A percentile compares a stretch with the other conserved stretches of the same genome.
Evolutionary conservation across 1,140 invertebrate genomes (phyloP).

Genomic region (Belonocnema kinseyi): DNA sequence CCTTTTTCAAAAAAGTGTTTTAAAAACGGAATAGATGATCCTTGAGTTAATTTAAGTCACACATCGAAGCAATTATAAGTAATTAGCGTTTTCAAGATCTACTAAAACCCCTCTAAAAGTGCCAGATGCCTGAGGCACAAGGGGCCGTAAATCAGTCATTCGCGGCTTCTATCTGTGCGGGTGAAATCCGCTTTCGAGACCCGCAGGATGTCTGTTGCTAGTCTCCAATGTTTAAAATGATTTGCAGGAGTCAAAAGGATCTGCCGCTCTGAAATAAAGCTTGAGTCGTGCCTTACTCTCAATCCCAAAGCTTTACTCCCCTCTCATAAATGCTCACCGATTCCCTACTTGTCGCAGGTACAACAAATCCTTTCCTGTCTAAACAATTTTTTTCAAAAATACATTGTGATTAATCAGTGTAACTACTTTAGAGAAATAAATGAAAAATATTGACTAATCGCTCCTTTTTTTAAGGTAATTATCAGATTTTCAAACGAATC

Average conservation of each 20-base stretch:
- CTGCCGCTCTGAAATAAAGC: conserved; percentile 9
- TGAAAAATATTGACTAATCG: background rate
- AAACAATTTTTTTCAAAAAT: conserved; percentile 2
- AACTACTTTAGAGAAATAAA: background rate
- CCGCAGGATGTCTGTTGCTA: conserved; percentile 16
- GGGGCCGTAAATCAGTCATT: conserved; percentile 21
- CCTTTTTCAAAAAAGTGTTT: background rate
- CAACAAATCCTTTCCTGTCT: background rate
- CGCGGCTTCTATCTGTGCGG: background rate
- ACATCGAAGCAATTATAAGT: conserved; percentile 34
- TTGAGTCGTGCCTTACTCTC: conserved; percentile 8
- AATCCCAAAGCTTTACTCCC: conserved; percentile 12
- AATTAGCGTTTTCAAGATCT: conserved; percentile 53
- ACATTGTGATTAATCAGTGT: background rate
- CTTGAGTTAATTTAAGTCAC: background rate
- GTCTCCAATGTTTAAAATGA: conserved; percentile 1
- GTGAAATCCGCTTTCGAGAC: background rate
- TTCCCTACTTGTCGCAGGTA: conserved; percentile 18
- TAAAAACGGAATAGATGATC: conserved; percentile 1
- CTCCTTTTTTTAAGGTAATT: background rate
- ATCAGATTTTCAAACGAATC: background rate
- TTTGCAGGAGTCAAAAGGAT: conserved; percentile 24
- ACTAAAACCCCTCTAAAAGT: conserved; percentile 3
- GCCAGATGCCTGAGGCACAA: conserved; percentile 19
- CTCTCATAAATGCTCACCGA: background rate